A percentile compares a stretch with the other conserved stretches of the same genome.
These are phyloP conservation scores for zebrafish (Danio rerio) DNA, from an alignment of 2,113 vertebrate species.

Conservation along the genomic window DNA sequence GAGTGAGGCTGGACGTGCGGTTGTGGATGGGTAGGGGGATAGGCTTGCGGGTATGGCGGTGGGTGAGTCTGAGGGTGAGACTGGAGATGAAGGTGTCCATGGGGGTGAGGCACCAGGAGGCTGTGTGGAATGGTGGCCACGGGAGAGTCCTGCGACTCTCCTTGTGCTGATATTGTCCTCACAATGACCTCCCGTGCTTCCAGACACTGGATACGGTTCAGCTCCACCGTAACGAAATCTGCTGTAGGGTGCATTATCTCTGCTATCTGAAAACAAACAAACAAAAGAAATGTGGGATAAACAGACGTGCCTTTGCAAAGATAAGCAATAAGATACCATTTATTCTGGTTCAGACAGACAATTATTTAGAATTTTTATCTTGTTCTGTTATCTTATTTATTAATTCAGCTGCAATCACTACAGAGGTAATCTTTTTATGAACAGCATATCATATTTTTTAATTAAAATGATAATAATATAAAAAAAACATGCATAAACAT, in stretches of 20 bases:
- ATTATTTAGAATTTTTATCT: neutral
- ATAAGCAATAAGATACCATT: neutral
- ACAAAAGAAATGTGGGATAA: constrained; percentile 17
- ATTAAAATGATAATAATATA: neutral
- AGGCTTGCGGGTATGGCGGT: constrained; percentile 43
- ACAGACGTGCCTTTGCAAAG: neutral
- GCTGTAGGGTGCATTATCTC: constrained; percentile 89
- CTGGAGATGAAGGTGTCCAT: constrained; percentile 75
- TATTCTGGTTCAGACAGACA: neutral
- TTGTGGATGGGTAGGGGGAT: constrained; percentile 55
- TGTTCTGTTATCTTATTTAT: neutral
- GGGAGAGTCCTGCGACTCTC: constrained; percentile 90
- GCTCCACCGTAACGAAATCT: constrained; percentile 83
- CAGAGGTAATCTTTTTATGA: too few species aligned
- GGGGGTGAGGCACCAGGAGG: constrained; percentile 86
- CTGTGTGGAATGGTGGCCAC: constrained; percentile 83
- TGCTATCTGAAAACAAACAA: constrained; percentile 80
- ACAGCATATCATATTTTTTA: neutral
- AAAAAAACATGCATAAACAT: neutral
- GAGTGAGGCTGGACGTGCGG: constrained; percentile 38
- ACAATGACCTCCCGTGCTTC: constrained; percentile 88
- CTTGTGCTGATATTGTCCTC: constrained; percentile 91
- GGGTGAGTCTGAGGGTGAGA: constrained; percentile 63
- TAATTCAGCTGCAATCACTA: neutral
- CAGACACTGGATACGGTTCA: constrained; percentile 84